Evolutionary conservation across 2,113 vertebrate species (phyloP).

Genomic region (Ptyas mucosa): DNA sequence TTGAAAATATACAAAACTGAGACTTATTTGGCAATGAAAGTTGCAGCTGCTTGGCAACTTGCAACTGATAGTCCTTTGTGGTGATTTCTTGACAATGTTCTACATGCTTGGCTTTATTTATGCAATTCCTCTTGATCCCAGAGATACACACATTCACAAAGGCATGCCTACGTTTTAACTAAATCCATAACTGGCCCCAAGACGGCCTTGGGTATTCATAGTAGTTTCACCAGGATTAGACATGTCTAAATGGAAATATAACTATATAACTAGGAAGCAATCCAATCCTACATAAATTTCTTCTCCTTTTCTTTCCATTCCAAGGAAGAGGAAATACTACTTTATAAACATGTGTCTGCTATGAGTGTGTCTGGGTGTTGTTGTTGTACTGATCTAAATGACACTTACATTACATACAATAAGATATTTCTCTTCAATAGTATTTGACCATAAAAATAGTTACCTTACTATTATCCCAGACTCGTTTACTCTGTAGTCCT

Average conservation of each 20-base stretch:
- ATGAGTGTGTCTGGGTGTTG: not conserved
- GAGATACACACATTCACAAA: not conserved
- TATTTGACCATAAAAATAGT: slow-evolving; percentile 26
- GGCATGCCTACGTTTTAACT: not conserved
- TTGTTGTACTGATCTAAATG: not conserved
- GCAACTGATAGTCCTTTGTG: slow-evolving; percentile 7
- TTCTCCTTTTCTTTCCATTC: not conserved
- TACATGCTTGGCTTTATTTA: not conserved
- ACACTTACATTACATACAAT: not conserved
- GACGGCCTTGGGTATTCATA: not conserved
- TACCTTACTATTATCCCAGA: slow-evolving; percentile 43
- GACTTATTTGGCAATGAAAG: not conserved
- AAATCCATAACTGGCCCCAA: not conserved
- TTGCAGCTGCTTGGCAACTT: slow-evolving; percentile 9
- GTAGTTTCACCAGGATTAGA: not conserved
- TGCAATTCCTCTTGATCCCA: not conserved
- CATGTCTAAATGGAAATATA: not conserved
- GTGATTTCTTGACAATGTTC: not conserved
- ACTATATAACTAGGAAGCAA: not conserved
- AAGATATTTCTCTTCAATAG: slow-evolving; percentile 19
- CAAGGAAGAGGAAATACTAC: not conserved
- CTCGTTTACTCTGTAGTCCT: not conserved
- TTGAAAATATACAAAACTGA: slow-evolving; percentile 23
- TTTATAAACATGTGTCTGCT: not conserved
- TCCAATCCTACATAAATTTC: not conserved